These are phyloP conservation scores for Mionectes olivaceus DNA, from an alignment of 2,797 vertebrate genomes.

Conservation along the genomic window DNA sequence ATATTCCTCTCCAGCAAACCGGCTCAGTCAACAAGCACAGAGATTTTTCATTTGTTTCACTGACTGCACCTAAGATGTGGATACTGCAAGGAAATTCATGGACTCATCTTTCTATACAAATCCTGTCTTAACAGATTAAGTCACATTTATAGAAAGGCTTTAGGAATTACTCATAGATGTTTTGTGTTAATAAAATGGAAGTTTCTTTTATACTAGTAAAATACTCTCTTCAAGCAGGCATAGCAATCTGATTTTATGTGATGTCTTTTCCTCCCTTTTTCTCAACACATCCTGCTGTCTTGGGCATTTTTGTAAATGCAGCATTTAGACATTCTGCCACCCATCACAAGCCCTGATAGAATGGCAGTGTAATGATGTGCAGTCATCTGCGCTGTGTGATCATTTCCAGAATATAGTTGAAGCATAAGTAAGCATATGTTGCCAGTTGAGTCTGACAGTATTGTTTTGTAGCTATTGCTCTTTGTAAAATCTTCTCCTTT, in stretches of 20 bases:
- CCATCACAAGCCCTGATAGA: not conserved
- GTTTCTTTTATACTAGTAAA: not conserved
- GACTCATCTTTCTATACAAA: not conserved
- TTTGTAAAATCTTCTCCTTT: not conserved
- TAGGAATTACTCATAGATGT: not conserved
- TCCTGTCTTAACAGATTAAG: not conserved
- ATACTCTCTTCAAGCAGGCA: not conserved
- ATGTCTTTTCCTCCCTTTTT: not conserved
- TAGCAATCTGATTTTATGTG: not conserved
- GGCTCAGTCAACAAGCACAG: not conserved
- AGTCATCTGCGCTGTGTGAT: not conserved
- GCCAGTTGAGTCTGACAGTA: not conserved
- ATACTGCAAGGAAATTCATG: not conserved
- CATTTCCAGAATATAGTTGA: not conserved
- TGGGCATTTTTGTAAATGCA: not conserved
- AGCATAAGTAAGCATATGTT: not conserved
- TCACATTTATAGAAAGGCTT: constrained; percentile 18
- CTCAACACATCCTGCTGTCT: not conserved
- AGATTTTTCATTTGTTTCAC: not conserved
- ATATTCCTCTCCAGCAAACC: not conserved
- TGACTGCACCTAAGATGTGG: not conserved
- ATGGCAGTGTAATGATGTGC: not conserved
- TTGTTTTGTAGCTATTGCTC: constrained; percentile 1
- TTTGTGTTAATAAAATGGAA: not conserved
- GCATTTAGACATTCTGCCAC: not conserved